Percentiles rank a stretch among this genome's conserved stretches.
Evolutionary conservation across 2,113 vertebrate species (phyloP).

Genomic region (Sinocyclocheilus maitianheensis): DNA sequence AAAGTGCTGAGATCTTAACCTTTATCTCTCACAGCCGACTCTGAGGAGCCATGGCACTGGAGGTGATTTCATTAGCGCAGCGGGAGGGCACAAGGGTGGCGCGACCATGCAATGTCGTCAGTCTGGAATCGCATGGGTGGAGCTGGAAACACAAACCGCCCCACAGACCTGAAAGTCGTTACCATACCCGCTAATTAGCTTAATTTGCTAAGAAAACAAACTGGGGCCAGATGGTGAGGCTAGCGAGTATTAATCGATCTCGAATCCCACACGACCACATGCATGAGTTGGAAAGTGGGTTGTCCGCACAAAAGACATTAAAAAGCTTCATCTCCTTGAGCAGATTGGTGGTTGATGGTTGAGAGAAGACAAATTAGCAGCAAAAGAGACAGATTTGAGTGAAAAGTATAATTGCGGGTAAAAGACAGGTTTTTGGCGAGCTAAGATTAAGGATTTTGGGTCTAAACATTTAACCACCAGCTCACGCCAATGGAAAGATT

Average conservation of each 20-base stretch:
- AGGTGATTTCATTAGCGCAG: slow-evolving; percentile 26
- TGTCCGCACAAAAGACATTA: slow-evolving; percentile 45
- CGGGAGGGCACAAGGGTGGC: slow-evolving; percentile 32
- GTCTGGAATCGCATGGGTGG: slow-evolving; percentile 57
- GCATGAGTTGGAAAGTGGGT: slow-evolving; percentile 44
- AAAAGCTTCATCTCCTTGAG: slow-evolving; percentile 26
- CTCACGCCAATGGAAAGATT: slow-evolving; percentile 1
- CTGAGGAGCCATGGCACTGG: background rate
- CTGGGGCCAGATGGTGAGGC: slow-evolving; percentile 74
- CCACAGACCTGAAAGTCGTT: slow-evolving; percentile 67
- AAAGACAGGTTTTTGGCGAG: slow-evolving; percentile 6
- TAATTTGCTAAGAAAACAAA: slow-evolving; percentile 77
- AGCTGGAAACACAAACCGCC: slow-evolving; percentile 62
- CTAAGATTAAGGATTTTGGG: background rate
- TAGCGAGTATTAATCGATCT: slow-evolving; percentile 75
- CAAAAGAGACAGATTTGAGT: background rate
- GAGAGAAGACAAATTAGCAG: background rate
- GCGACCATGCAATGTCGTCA: slow-evolving; percentile 55
- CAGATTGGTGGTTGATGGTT: slow-evolving; percentile 41
- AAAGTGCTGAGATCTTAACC: slow-evolving; percentile 21
- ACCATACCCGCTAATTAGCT: slow-evolving; percentile 73
- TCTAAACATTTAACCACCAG: slow-evolving; percentile 9
- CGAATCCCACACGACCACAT: slow-evolving; percentile 65
- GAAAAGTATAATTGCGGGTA: slow-evolving; percentile 12
- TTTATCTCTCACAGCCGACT: background rate